Conservation (phyloP, 1,140 invertebrate genomes). For the Ceratosolen fusciceps region DNA sequence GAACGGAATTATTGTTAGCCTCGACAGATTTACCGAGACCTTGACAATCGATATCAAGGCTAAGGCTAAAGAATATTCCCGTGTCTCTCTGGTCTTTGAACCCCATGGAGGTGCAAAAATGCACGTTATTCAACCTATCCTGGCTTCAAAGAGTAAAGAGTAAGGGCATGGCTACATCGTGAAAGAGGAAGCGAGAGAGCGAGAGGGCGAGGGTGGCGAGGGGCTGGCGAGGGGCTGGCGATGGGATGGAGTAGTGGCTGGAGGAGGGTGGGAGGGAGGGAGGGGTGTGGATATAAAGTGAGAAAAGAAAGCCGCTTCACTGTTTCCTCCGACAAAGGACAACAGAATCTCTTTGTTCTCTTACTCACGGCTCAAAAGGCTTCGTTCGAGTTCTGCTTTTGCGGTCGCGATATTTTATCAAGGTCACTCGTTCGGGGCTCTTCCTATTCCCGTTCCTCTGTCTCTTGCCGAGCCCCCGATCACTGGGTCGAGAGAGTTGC, state of each 20-base stretch:
- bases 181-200: conserved; percentile 13
- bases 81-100: conserved; percentile 32
- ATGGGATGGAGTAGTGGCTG: no score
- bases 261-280: conserved; percentile 40
- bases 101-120: conserved; percentile 41
- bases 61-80: not conserved
- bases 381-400: conserved; percentile 52
- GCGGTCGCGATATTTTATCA: conserved; percentile 63
- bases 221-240: conserved; percentile 32
- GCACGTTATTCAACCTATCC: conserved; percentile 5
- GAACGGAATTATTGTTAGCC: not conserved
- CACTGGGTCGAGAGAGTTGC: not conserved
- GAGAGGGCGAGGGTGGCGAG: conserved; percentile 35
- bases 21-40: not conserved
- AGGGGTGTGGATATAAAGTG: conserved; percentile 45
- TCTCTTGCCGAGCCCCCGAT: conserved; percentile 52
- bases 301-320: conserved; percentile 33
- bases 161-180: conserved; percentile 17
- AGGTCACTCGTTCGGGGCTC: conserved; percentile 64
- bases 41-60: conserved; percentile 23
- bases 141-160: not conserved
- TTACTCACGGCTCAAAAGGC: conserved; percentile 60
- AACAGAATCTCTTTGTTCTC: conserved; percentile 65
- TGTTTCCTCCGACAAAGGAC: conserved; percentile 58
- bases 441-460: conserved; percentile 55